Base-by-base conservation (phyloP, 2,113 vertebrate genomes). In the Microcebus murinus region DNA sequence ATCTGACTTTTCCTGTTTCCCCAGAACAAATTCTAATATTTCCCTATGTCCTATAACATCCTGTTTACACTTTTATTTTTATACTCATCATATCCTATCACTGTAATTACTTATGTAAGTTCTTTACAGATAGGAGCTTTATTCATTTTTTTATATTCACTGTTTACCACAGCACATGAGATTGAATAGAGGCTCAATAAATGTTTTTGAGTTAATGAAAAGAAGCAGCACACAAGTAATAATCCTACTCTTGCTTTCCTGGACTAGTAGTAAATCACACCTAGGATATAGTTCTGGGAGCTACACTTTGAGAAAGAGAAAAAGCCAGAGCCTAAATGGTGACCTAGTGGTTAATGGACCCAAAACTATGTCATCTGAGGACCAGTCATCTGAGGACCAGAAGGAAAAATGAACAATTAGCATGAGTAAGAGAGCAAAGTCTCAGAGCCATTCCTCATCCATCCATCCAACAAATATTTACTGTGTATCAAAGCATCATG, bases 361-460 rank as follows among this genome's bases (percentile, higher is more conserved):
- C 52, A 92, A 93, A 96, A 83, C 17, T 45, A 76, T 80, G 52
- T 94, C 34, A 95, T 45, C 59, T 18, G 50, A 92, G 29, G 36
- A 91, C 13, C 57, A 92, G 92, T 13, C 71, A 42, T 42, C 42
- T 42, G 42, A 42, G 42, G 42, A 42, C 42, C 42, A 42, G 36
- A 91, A 94, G 8, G 31, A 97, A 77, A 27, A 96, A 93, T n/a
- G 31, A 91, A 71, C 42, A 90, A 57, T 92, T 77, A 80, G 55
- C 74, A 82, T 92, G 29, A 88, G 10, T 81, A 84, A 93, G 23
- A 93, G 87, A 87, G 27, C 6, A 59, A 85, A 89, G 74, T 70
- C 65, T 85, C 65, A 87, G 50, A 95, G 76, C 23, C 45, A 92
- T 76, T 87, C 50, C 86, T 73, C 76, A 90, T 80, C 52, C 31